Base-by-base conservation (phyloP, 2,888 invertebrate species). In the Congeria kusceri region DNA sequence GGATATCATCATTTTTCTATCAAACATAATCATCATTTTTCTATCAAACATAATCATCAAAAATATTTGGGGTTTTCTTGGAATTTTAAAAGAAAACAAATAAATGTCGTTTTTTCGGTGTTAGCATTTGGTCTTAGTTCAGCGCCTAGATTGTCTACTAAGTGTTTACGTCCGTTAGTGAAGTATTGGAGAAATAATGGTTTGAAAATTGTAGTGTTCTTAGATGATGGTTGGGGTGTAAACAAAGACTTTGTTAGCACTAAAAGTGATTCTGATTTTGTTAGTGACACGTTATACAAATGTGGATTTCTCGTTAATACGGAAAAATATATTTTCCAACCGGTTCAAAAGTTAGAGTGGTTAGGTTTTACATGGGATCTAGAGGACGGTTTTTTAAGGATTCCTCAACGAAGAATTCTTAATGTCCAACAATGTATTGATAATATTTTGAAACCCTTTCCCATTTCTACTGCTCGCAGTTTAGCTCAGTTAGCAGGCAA, bases 1-100 rank as follows among this genome's bases (percentile, higher is more conserved):
- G 49, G 49, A 3, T 49, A n/a, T n/a, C n/a, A n/a, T n/a, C n/a
- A n/a, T n/a, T n/a, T n/a, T n/a, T n/a, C n/a, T n/a, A n/a, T n/a
- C n/a, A n/a, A n/a, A n/a, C n/a, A n/a, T n/a, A n/a, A 49, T 49
- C 49, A 49, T 49, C 49, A 49, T 49, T 49, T 49, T 15, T 49
- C 49, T 9, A 49, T 49, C 7, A 49, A 49, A 20, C 3, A 18
- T 49, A 20, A 20, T 49, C 49, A 49, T 49, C 4, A 49, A 20
- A 49, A 49, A 49, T 49, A 49, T 49, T 49, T 49, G 20, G 49
- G 20, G 18, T 49, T 49, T 20, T 49, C 49, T 9, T 49, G 49
- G 49, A 49, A 49, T 49, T 49, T 20, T 49, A 49, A 49, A 9
- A 15, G 49, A 4, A 49, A 49, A 20, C 18, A 15, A 20, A 49